Evolutionary conservation across 2,797 vertebrate species (phyloP).

Genomic region (Centropyge bicolor): DNA sequence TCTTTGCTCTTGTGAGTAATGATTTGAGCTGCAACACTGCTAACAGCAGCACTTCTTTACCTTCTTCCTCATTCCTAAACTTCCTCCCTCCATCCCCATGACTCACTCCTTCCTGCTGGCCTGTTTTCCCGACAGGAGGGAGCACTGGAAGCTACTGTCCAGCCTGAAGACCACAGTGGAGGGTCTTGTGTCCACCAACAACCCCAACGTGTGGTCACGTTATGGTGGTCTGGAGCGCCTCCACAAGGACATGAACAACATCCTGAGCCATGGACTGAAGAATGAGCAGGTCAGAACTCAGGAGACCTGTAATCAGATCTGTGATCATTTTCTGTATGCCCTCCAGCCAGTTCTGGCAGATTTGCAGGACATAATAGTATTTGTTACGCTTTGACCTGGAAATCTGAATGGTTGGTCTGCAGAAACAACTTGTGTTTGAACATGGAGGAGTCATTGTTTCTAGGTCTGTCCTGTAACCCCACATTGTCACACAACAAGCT

Average conservation of each 20-base stretch:
- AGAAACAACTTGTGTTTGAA: slow-evolving; percentile 12
- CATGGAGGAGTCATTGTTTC: neutral
- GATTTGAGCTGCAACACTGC: slow-evolving; percentile 45
- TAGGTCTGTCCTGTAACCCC: neutral
- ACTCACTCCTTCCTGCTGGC: slow-evolving; percentile 20
- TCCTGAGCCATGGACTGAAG: slow-evolving; percentile 94
- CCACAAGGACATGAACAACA: slow-evolving; percentile 97
- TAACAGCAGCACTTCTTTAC: slow-evolving; percentile 46
- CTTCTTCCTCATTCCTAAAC: slow-evolving; percentile 45
- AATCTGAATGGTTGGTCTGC: neutral
- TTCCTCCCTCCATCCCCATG: neutral
- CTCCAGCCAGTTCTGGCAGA: neutral
- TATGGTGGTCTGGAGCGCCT: slow-evolving; percentile 96
- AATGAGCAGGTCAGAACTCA: slow-evolving; percentile 89
- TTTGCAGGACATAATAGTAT: slow-evolving; percentile 9
- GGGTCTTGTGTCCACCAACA: slow-evolving; percentile 94
- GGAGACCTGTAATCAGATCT: neutral
- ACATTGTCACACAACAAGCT: neutral
- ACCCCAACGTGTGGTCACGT: slow-evolving; percentile 97
- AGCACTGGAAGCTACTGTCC: slow-evolving; percentile 95
- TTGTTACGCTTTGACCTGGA: slow-evolving; percentile 14
- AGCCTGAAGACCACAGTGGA: slow-evolving; percentile 97
- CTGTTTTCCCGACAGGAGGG: slow-evolving; percentile 82
- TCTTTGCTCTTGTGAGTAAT: slow-evolving; percentile 21
- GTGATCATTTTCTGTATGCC: neutral